Evolutionary conservation across 2,113 vertebrate genomes (phyloP), one percentile per base, ranked within the genome.

Genomic region (Pluvianellus socialis): DNA sequence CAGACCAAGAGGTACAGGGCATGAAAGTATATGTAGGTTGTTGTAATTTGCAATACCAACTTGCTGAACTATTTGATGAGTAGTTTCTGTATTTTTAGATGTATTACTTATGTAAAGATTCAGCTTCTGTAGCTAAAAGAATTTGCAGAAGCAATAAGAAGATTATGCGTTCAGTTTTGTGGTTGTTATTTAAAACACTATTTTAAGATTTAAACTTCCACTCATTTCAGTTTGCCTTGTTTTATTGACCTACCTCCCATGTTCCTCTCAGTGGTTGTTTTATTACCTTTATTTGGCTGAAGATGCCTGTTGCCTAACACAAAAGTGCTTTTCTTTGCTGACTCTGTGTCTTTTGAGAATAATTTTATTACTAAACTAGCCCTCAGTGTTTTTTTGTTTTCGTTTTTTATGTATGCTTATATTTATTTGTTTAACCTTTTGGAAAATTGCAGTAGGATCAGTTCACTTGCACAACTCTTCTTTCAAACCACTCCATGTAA

Each of bases 251-350:
- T 49, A 61, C 84, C 52, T 38, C 76, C 84, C 49, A 49, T 19
- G 0, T 67, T 91, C 50, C 20, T n/a, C 42, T 72, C 50, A 56
- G 40, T 50, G 38, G 40, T n/a, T 85, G 75, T 93, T 95, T 92
- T 95, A 85, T 96, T 94, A 32, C 35, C 38, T 92, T 79, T 56
- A 40, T 81, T 92, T 94, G 68, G 84, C 79, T 75, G n/a, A 79
- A 76, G 62, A 65, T 72, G 17, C 24, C 79, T 72, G n/a, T 88
- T 90, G 74, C 20, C 28, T 63, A 52, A 61, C 30, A 88, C 22
- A 58, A 38, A 65, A 76, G 28, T 62, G n/a, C 38, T 85, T 91
- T 91, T 67, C 33, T 76, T 95, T 70, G 35, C 53, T 49, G 49
- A 38, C 24, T 58, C 33, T 65, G 6, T 35, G n/a, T 92, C 65